A percentile compares a stretch with the other conserved stretches of the same genome.
phyloP scores from a whole-genome alignment of 2,113 vertebrate species.

The Austrofundulus limnaeus region DNA sequence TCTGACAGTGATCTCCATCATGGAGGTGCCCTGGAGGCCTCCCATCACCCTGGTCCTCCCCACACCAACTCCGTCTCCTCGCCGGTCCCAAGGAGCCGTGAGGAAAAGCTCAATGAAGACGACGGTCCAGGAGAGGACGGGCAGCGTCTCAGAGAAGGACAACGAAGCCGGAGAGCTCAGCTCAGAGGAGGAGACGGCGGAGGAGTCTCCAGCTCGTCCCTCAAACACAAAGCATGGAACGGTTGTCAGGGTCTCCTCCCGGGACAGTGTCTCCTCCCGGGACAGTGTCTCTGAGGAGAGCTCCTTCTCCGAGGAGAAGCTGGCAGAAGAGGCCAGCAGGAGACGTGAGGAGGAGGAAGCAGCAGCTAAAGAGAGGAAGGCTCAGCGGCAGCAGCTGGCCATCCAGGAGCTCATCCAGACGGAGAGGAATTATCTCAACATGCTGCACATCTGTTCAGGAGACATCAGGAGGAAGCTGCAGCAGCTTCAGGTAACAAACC shows the following conservation, averaged over 20 bases:
- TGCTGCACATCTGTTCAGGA: constrained; percentile 79
- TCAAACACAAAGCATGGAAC: background rate
- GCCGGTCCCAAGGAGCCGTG: constrained; percentile 16
- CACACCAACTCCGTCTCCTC: constrained; percentile 15
- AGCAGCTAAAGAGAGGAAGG: constrained; percentile 59
- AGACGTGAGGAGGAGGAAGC: constrained; percentile 56
- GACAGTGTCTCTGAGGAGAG: constrained; percentile 44
- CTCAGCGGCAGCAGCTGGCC: constrained; percentile 82
- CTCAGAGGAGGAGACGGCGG: constrained; percentile 13
- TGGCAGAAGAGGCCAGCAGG: constrained; percentile 53
- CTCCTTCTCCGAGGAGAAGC: constrained; percentile 14
- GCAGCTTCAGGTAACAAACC: constrained; percentile 72
- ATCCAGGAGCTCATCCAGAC: constrained; percentile 86
- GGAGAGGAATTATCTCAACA: constrained; percentile 84
- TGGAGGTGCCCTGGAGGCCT: constrained; percentile 70
- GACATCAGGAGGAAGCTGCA: constrained; percentile 84
- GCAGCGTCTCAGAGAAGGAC: background rate
- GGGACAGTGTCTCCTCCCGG: constrained; percentile 40
- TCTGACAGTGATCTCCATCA: constrained; percentile 63
- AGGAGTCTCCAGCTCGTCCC: constrained; percentile 13
- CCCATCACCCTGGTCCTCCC: constrained; percentile 41
- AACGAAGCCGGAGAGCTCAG: background rate
- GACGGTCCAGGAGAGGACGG: background rate
- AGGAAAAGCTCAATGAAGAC: background rate
- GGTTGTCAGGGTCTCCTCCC: background rate